Evolutionary conservation across 1,140 invertebrate species (phyloP).

Genomic region (Drosophila nigrodunni): DNA sequence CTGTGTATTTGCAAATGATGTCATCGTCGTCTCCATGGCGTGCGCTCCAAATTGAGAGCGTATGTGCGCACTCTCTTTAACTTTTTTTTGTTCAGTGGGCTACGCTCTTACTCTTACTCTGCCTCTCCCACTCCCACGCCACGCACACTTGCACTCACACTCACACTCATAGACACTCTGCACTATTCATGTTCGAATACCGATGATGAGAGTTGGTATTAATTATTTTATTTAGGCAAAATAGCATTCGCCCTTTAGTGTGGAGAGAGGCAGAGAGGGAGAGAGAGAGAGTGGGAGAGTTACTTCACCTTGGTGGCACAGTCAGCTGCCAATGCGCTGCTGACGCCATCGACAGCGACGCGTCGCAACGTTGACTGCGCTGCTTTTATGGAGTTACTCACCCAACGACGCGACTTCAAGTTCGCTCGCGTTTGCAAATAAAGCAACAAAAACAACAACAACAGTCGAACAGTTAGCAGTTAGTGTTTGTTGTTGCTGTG

Average conservation of each 20-base stretch:
- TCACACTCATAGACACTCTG: background rate
- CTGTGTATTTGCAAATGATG: conserved; percentile 14
- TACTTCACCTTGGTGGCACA: background rate
- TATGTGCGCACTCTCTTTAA: background rate
- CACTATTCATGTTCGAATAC: too few relatives aligned
- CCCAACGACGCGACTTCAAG: conserved; percentile 25
- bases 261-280: too few relatives aligned
- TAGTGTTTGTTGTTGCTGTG: conserved; percentile 17
- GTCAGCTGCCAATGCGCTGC: conserved; percentile 64
- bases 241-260: too few relatives aligned
- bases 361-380: background rate
- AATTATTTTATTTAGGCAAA: too few relatives aligned
- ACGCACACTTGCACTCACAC: background rate
- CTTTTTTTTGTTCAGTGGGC: background rate
- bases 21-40: conserved; percentile 4
- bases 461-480: background rate
- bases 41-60: background rate
- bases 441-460: conserved; percentile 4
- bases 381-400: conserved; percentile 59
- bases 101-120: background rate
- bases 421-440: conserved; percentile 50
- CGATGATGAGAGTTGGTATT: too few relatives aligned
- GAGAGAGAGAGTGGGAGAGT: too few relatives aligned
- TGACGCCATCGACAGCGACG: conserved; percentile 66
- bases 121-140: background rate